Conservation (phyloP, 2,888 invertebrate genomes). For the Zygaena filipendulae region DNA sequence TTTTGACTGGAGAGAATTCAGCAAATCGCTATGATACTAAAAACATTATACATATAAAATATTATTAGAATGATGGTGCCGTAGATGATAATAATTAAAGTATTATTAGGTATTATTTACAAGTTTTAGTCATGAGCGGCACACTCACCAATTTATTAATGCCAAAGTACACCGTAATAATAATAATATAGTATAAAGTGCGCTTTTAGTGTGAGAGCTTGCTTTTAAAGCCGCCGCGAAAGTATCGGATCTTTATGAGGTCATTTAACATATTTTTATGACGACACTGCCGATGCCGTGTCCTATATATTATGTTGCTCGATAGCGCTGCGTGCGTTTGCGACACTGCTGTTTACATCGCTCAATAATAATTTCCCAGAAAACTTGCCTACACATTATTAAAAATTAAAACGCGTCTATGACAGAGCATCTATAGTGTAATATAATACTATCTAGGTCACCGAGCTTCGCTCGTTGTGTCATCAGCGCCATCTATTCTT, state of each 20-base stretch:
- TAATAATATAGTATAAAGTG: constrained; percentile 23
- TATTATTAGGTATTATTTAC: no score
- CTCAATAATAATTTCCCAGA: constrained; percentile 47
- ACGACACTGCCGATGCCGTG: constrained; percentile 54
- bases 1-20: no score
- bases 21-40: no score
- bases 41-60: no score
- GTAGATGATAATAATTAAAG: no score
- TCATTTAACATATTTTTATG: constrained; percentile 67
- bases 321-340: constrained; percentile 36
- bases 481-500: no score
- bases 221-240: constrained; percentile 44
- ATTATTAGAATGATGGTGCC: no score
- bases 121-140: no score
- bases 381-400: constrained; percentile 42
- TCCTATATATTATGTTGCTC: constrained; percentile 49
- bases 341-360: constrained; percentile 41
- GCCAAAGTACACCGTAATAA: no score
- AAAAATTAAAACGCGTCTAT: constrained; percentile 44
- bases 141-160: constrained; percentile 51
- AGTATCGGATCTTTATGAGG: constrained; percentile 60
- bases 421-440: constrained; percentile 42
- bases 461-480: no score
- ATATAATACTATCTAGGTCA: no score
- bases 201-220: constrained; percentile 32